Evolutionary conservation across 2,113 vertebrate genomes (phyloP).

Genomic region (Dicerorhinus sumatrensis): DNA sequence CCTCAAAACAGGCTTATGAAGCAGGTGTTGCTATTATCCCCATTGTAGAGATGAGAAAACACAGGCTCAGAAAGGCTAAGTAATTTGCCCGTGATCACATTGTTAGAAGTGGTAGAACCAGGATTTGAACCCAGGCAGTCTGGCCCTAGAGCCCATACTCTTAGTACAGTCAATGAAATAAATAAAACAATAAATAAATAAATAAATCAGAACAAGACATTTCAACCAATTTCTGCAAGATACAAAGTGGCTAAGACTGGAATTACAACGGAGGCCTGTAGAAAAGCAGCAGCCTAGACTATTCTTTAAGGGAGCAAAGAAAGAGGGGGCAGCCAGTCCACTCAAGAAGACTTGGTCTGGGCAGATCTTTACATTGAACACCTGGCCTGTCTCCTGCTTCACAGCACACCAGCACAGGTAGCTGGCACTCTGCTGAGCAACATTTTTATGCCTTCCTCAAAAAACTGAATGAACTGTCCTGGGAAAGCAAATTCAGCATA

Average conservation of each 20-base stretch:
- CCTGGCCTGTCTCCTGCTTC: background rate
- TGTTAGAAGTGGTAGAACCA: background rate
- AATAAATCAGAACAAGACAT: background rate
- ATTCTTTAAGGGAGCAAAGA: background rate
- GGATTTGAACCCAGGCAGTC: background rate
- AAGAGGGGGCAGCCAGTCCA: background rate
- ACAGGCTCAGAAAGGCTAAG: background rate
- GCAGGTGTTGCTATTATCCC: background rate
- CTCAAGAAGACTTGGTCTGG: background rate
- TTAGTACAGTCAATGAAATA: background rate
- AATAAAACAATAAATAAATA: background rate
- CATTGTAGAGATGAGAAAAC: background rate
- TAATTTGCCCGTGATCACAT: background rate
- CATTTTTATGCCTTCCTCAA: background rate
- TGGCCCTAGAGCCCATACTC: background rate
- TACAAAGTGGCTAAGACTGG: background rate
- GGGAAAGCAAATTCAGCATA: background rate
- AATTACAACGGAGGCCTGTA: background rate
- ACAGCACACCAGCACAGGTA: background rate
- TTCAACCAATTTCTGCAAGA: background rate
- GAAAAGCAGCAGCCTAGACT: background rate
- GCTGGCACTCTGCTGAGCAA: background rate
- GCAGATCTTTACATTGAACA: background rate
- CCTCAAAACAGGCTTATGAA: background rate
- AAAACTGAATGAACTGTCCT: background rate